Evolutionary conservation across 2,888 invertebrate species (phyloP).

Genomic region (Tinea trinotella): DNA sequence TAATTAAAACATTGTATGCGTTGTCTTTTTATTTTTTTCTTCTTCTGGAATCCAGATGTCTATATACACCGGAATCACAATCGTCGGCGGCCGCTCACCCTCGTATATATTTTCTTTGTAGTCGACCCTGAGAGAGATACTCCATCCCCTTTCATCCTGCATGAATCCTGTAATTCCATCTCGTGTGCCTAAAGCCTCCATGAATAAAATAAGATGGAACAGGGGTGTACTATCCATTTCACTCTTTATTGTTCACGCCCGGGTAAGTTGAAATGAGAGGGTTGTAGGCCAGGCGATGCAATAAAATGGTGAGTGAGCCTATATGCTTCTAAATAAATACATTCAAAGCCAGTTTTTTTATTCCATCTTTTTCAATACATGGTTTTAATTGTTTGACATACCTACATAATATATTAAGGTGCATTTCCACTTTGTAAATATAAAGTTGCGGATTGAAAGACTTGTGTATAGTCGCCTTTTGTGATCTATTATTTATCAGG

Average conservation of each 20-base stretch:
- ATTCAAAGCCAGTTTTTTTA: not conserved
- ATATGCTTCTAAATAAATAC: slow-evolving; percentile 10
- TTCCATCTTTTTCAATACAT: not conserved
- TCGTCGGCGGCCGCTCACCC: slow-evolving; percentile 49
- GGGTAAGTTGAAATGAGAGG: slow-evolving; percentile 35
- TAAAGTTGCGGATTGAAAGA: no score
- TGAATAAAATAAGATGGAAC: slow-evolving; percentile 58
- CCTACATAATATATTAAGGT: not conserved
- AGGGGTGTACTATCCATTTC: slow-evolving; percentile 44
- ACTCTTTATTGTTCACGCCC: slow-evolving; percentile 28
- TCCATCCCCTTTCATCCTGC: slow-evolving; percentile 41
- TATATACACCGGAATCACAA: slow-evolving; percentile 31
- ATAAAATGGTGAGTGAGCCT: slow-evolving; percentile 10
- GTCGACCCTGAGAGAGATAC: slow-evolving; percentile 39
- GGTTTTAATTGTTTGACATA: not conserved
- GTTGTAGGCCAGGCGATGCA: slow-evolving; percentile 24
- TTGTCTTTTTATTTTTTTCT: slow-evolving; percentile 8
- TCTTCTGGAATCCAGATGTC: not conserved
- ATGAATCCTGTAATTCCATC: slow-evolving; percentile 36
- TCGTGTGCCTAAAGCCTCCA: slow-evolving; percentile 40
- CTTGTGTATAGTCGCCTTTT: no score
- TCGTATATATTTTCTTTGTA: slow-evolving; percentile 46
- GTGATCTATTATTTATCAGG: no score
- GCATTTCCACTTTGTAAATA: not conserved
- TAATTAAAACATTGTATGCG: no score